Base-by-base conservation (phyloP, 2,797 vertebrate species). In the Eulemur rubriventer region DNA sequence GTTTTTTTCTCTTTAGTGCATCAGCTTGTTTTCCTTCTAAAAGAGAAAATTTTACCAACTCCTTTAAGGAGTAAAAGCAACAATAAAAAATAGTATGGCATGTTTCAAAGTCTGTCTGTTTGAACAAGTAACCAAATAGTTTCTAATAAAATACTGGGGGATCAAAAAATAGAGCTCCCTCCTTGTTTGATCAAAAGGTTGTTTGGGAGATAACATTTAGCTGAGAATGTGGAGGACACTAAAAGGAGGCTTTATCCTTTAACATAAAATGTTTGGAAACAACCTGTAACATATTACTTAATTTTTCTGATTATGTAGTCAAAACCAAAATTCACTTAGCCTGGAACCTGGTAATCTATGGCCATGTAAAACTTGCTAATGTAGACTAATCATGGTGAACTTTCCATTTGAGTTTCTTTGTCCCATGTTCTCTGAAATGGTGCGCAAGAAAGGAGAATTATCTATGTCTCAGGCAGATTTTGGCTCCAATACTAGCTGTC, bases 31-130 rank as follows among this genome's bases (percentile, higher is more conserved):
- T 96, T 95, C 52, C 22, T 76, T 33, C 46, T 79, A 67, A 84
- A 95, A 85, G 30, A 92, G 24, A 76, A 18, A 75, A 92, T 81
- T 91, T 96, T 46, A 57, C 9, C 22, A 93, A 76, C 4, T 89
- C 13, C 24, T 89, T 89, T 93, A 93, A 89, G 61, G 55, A 93
- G 57, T 57, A 35, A 88, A 89, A 97, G 6, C 24, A 88, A 69
- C 28, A 80, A 41, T 88, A 73, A 95, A 88, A 93, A 76, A 73
- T 50, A 69, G 52, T 50, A 83, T 67, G 92, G 17, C 2, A 24
- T 65, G 30, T 84, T 82, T 96, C 59, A 79, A 94, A 90, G 57
- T 88, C 48, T 94, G 69, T 12, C 33, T 91, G 3, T 83, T 91
- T 43, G 33, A 89, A 67, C 16, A 57, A 10, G 30, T 92, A 81